Evolutionary conservation across 2,797 vertebrate genomes (phyloP), one percentile per base, ranked within the genome.

Genomic region (Zenarchopterus dispar): DNA sequence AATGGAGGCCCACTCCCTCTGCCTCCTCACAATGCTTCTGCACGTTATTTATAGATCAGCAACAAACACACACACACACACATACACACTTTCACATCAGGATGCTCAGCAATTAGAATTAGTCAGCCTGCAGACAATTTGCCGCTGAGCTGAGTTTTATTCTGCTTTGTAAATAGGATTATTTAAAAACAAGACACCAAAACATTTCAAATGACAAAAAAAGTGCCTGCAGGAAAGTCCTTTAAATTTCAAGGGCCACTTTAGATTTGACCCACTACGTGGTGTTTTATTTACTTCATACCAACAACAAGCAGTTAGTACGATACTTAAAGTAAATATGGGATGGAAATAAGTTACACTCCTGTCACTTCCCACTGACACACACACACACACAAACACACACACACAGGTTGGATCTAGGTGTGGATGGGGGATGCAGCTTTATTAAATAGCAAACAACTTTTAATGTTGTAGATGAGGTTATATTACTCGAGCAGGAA

Each of bases 1-100:
- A 73, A 84, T 73, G 69, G 69, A 76, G 46, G 62, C 73, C 59
- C 46, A 75, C 72, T 71, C 47, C 73, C 74, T 69, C 78, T 80
- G 73, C 67, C 77, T 55, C 21, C 39, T 47, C 75, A 58, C 55
- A 28, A 50, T 23, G 56, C 63, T 48, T 63, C 57, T 3, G 18
- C 52, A 16, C 33, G 26, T 66, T 69, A 70, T 77, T 77, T 62
- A 74, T 64, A 64, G 58, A 31, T 24, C 36, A 19, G 33, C 11
- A 6, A 45, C 44, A 57, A n/a, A 64, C 54, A 55, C 50, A 56
- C 49, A 21, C 56, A 51, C 42, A 24, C 55, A 45, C 44, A 48
- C 56, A 59, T 49, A 31, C 43, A 62, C 52, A 49, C 59, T 6
- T 22, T 8, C 22, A 19, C 56, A 41, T 55, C 24, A 62, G 39